Evolutionary conservation across 2,888 invertebrate species (phyloP).

Genomic region (Drosophila kuntzei): DNA sequence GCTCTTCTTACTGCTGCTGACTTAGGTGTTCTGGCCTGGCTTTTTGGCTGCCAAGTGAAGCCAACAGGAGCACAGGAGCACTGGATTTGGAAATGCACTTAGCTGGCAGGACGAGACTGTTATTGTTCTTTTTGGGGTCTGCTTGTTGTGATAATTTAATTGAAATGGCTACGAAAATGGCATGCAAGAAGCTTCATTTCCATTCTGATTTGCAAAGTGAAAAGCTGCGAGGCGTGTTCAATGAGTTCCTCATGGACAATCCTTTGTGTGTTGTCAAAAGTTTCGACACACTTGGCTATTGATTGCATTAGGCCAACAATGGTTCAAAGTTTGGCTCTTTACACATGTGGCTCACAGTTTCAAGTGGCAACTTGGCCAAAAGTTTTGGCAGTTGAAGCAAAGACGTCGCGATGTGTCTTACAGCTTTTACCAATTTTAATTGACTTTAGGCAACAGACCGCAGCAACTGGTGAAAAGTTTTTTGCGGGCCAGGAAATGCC

Average conservation of each 20-base stretch:
- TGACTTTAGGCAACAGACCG: conserved; percentile 75
- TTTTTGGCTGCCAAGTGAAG: conserved; percentile 46
- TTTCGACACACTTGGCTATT: conserved; percentile 56
- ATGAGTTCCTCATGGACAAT: not conserved
- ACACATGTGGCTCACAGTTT: conserved; percentile 34
- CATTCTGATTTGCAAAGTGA: conserved; percentile 34
- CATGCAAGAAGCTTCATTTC: conserved; percentile 58
- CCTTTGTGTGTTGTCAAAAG: conserved; percentile 19
- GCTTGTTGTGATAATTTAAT: conserved; percentile 79
- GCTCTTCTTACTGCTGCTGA: conserved; percentile 32
- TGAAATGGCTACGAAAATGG: conserved; percentile 72
- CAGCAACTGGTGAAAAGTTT: conserved; percentile 43
- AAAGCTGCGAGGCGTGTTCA: conserved; percentile 24
- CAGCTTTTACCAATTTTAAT: conserved; percentile 68
- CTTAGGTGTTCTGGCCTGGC: conserved; percentile 59
- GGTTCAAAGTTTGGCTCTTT: conserved; percentile 19
- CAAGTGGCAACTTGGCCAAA: conserved; percentile 36
- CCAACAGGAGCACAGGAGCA: conserved; percentile 14
- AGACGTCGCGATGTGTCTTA: conserved; percentile 23
- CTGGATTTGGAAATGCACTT: conserved; percentile 61
- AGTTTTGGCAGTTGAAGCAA: conserved; percentile 54
- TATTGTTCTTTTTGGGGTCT: conserved; percentile 69
- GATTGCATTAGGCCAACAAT: conserved; percentile 73
- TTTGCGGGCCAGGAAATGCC: conserved; percentile 60
- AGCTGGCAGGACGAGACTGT: conserved; percentile 41